Conservation (phyloP, 2,113 vertebrate genomes). For the Fulmarus glacialis region DNA sequence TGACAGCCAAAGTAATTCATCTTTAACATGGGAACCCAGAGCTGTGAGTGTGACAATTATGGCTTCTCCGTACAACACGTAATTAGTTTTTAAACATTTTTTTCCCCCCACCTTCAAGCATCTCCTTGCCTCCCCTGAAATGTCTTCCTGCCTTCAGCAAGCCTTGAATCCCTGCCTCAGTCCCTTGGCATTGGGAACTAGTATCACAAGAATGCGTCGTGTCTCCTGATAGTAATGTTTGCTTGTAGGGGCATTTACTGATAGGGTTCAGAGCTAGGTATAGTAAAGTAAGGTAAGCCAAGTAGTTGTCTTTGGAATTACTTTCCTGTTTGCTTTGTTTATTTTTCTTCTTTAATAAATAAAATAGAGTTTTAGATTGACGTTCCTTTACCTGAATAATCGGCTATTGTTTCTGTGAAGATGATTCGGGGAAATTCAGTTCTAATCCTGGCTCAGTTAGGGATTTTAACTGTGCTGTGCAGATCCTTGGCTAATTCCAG, state of each 20-base stretch:
- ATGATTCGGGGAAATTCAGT: slow-evolving; percentile 20
- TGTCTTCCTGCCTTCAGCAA: not conserved
- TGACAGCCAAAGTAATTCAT: not conserved
- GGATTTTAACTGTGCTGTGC: slow-evolving; percentile 6
- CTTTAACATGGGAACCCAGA: not conserved
- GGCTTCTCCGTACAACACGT: not conserved
- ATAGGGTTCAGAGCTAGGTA: not conserved
- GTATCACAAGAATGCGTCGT: not conserved
- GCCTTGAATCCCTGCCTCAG: not conserved
- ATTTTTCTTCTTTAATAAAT: not conserved
- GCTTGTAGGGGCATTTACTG: not conserved
- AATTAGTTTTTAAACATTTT: not conserved
- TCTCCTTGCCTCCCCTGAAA: not conserved
- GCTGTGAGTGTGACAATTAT: not conserved
- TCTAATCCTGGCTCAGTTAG: not conserved
- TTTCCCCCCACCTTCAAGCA: not conserved
- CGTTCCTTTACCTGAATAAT: not conserved
- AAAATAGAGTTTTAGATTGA: not conserved
- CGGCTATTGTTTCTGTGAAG: slow-evolving; percentile 5
- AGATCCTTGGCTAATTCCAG: slow-evolving; percentile 2
- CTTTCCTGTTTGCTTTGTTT: not conserved
- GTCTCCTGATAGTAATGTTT: slow-evolving; percentile 18
- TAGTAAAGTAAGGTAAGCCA: not conserved
- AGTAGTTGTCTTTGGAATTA: not conserved
- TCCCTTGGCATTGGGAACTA: not conserved